Evolutionary conservation across 2,888 invertebrate species (phyloP).

Genomic region (Ashinkailepas kermadecensis): DNA sequence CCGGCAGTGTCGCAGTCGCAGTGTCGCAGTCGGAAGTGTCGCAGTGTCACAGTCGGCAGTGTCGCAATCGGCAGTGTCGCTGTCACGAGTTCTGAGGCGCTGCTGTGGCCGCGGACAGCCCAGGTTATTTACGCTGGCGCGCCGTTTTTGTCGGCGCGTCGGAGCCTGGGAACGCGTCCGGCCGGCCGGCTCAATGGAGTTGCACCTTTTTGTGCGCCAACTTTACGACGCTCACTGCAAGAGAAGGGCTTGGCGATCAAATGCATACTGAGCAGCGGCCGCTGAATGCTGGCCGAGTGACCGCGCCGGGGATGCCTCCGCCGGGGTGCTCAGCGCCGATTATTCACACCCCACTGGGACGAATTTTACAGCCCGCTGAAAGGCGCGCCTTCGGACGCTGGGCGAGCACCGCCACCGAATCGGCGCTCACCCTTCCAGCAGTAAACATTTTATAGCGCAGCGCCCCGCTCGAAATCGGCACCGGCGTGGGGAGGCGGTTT

Average conservation of each 20-base stretch:
- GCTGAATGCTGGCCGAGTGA: background rate
- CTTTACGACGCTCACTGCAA: background rate
- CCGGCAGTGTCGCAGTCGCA: no score
- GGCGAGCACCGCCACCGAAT: background rate
- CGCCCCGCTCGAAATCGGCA: background rate
- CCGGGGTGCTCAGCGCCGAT: background rate
- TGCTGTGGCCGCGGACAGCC: no score
- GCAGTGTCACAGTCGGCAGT: no score
- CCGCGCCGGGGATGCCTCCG: background rate
- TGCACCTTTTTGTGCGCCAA: background rate
- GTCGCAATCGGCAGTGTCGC: no score
- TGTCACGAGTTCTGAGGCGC: no score
- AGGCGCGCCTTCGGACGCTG: background rate
- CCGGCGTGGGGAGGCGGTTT: background rate
- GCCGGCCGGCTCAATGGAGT: background rate
- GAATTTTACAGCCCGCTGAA: background rate
- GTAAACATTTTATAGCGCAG: slow-evolving; percentile 1
- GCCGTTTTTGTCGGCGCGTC: background rate
- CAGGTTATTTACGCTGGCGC: background rate
- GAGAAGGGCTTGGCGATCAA: background rate
- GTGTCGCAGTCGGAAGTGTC: no score
- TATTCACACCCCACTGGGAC: background rate
- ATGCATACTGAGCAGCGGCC: background rate
- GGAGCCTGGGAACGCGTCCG: background rate
- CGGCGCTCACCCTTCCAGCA: background rate